Conservation (phyloP, 1,140 invertebrate genomes). For the Nephila pilipes region DNA sequence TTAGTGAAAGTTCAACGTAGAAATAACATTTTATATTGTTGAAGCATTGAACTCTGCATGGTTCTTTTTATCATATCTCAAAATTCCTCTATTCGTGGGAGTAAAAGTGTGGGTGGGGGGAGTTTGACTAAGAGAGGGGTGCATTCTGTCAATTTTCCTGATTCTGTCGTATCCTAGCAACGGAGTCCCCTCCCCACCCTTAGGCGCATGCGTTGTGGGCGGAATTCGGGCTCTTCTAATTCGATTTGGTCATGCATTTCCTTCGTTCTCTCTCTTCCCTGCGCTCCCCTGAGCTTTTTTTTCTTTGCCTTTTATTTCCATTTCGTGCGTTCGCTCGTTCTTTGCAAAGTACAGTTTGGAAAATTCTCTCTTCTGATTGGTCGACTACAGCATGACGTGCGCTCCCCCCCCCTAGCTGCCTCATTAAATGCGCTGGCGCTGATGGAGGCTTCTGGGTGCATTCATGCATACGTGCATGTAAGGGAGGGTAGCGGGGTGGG, state of each 20-base stretch:
- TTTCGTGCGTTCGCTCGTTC: constrained; percentile 47
- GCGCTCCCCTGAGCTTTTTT: background rate
- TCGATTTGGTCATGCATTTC: constrained; percentile 56
- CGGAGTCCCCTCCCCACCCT: constrained; percentile 19
- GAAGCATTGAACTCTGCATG: background rate
- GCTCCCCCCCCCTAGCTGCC: background rate
- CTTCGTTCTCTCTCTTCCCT: background rate
- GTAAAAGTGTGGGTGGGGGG: background rate
- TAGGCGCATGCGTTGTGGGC: constrained; percentile 66
- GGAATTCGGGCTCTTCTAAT: constrained; percentile 59
- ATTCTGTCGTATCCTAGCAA: constrained; percentile 57
- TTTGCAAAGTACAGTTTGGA: constrained; percentile 7
- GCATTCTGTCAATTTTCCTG: constrained; percentile 37
- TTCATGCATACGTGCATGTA: constrained; percentile 32
- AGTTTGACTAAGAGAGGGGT: background rate
- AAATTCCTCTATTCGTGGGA: constrained; percentile 13
- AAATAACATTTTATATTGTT: no score
- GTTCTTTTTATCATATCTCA: background rate
- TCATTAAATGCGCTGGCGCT: constrained; percentile 62
- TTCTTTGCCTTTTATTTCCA: background rate
- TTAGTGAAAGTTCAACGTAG: no score
- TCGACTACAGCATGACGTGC: constrained; percentile 48
- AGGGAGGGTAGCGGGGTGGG: background rate
- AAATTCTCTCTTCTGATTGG: constrained; percentile 43
- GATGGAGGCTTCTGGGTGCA: constrained; percentile 31